A percentile compares a stretch with the other conserved stretches of the same genome.
Conservation (phyloP, 2,797 vertebrate species). For the Martes flavigula region DNA sequence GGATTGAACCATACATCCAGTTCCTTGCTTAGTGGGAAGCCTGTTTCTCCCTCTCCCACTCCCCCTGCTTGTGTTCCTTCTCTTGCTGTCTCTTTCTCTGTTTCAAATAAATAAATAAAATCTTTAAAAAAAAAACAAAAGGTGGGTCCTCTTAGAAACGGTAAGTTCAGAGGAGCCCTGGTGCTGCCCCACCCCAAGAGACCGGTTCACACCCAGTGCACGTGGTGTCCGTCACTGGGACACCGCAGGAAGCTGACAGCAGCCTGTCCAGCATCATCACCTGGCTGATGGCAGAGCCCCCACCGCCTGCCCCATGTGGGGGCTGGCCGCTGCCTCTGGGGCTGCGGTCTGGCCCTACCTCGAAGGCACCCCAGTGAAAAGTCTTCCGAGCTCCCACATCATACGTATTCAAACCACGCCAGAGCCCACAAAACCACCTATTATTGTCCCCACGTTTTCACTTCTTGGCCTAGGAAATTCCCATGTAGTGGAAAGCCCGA, state of each 20-base stretch:
- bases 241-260: background rate
- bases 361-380: background rate
- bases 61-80: too few relatives aligned
- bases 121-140: background rate
- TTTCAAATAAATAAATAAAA: too few relatives aligned
- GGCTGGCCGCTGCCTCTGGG: rapidly evolving
- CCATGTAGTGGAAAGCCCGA: background rate
- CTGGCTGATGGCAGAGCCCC: background rate
- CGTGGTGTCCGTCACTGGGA: rapidly evolving
- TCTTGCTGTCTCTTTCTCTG: too few relatives aligned
- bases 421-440: background rate
- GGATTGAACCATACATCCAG: too few relatives aligned
- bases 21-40: too few relatives aligned
- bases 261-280: background rate
- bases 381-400: background rate
- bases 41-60: too few relatives aligned
- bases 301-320: too few relatives aligned
- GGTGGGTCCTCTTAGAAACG: background rate
- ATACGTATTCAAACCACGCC: background rate
- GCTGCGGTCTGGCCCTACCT: too few relatives aligned
- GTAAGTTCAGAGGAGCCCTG: background rate
- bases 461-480: background rate
- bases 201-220: background rate
- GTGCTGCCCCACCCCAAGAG: background rate
- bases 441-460: background rate